Conservation (phyloP, 2,797 vertebrate species). For the Alca torda region DNA sequence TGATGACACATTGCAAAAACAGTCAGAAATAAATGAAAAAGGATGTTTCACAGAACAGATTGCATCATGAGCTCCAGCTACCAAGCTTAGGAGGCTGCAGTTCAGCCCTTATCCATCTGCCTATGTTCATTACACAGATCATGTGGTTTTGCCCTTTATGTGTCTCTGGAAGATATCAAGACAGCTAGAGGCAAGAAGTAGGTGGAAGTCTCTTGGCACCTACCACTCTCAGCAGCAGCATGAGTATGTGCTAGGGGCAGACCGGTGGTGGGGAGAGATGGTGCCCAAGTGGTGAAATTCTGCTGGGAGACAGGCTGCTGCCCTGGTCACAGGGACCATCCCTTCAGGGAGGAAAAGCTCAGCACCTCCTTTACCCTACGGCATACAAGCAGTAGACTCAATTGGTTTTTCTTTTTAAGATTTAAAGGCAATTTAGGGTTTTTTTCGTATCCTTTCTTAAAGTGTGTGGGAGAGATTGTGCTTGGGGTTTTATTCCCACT, state of each 20-base stretch:
- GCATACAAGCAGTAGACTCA: neutral
- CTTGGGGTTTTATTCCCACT: neutral
- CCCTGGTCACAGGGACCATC: rapidly evolving
- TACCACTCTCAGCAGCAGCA: neutral
- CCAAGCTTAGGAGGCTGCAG: neutral
- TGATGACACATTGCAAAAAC: slow-evolving; percentile 33
- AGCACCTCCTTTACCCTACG: neutral
- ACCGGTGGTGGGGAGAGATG: rapidly evolving
- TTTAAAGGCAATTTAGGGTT: neutral
- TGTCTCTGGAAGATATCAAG: neutral
- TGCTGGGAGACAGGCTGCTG: neutral
- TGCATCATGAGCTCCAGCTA: neutral
- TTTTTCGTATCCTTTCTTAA: neutral
- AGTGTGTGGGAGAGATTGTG: neutral
- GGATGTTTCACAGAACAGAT: slow-evolving; percentile 44
- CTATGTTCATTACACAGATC: neutral
- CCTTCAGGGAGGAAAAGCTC: neutral
- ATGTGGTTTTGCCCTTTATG: neutral
- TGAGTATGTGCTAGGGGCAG: neutral
- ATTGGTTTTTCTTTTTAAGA: neutral
- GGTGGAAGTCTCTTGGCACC: neutral
- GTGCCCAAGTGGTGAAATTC: neutral
- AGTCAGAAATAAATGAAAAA: slow-evolving; percentile 46
- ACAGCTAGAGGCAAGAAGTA: neutral
- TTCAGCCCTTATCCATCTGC: neutral